Conservation (phyloP, 2,888 invertebrate genomes). For the Chorisops tibialis region DNA sequence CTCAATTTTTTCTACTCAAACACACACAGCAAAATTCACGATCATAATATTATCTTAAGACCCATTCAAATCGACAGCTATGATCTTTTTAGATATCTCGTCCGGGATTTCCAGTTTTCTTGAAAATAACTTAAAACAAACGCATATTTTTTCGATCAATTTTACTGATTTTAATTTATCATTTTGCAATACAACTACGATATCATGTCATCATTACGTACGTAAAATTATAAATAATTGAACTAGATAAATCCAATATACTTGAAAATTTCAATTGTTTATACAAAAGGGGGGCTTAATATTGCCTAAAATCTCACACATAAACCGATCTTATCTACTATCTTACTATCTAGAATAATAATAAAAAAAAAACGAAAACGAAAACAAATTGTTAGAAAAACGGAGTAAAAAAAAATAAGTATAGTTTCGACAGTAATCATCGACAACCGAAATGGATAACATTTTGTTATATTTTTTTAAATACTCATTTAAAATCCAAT, state of each 20-base stretch:
- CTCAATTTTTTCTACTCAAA: too few species aligned
- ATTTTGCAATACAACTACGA: conserved; percentile 5
- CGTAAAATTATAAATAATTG: conserved; percentile 13
- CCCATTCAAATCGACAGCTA: too few species aligned
- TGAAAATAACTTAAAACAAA: too few species aligned
- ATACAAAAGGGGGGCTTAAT: conserved; percentile 8
- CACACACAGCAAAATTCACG: too few species aligned
- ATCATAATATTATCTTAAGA: too few species aligned
- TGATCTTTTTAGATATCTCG: too few species aligned
- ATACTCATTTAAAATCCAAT: conserved; percentile 1
- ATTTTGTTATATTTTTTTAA: too few species aligned
- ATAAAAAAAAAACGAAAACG: background rate
- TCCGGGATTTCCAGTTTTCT: too few species aligned
- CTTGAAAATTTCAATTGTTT: conserved; percentile 24
- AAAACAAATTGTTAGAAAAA: background rate
- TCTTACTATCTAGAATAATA: conserved; percentile 12
- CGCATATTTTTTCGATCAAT: too few species aligned
- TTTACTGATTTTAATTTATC: background rate
- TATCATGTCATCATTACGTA: background rate
- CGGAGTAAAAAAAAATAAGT: background rate
- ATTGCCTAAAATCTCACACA: too few species aligned
- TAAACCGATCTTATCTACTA: conserved; percentile 14
- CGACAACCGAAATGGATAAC: conserved; percentile 13
- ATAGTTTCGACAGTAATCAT: conserved; percentile 4
- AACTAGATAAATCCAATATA: conserved; percentile 21